Base-by-base conservation (phyloP, 2,797 vertebrate species). In the Argentina silus region DNA sequence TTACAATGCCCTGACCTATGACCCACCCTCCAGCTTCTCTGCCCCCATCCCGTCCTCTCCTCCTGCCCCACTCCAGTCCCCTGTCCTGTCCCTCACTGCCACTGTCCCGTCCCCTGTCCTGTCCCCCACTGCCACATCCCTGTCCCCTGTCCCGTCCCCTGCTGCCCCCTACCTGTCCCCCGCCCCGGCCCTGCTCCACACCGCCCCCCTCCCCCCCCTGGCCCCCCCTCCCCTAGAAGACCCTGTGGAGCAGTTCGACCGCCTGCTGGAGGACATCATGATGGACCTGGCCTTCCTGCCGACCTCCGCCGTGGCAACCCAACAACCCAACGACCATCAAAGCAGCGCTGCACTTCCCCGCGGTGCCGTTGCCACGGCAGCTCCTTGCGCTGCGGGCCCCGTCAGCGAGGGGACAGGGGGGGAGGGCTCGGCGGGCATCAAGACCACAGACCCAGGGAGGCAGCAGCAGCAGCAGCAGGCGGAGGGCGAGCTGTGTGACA, bases 191-290 rank as follows among this genome's bases (percentile, higher is more conserved):
- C 11, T 83, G 23, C 56, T 83, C 67, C 83, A 84, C 74, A 87
- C 78, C 2, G 23, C 78, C 2, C 7, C 72, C 36, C 74, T 83
- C 1, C 84, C 78, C 48, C 53, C 74, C 9, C 15, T 17, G 0
- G n/a, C 48, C 0, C 56, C 77, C 8, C 53, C 74, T 2, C 65
- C 67, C 53, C 68, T 21, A 0, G 81, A 74, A 6, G 79, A 83
- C n/a, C 79, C 85, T 6, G 44, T 72, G 0, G 87, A 90, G 73
- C 81, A 83, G 8, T 77, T 93, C 0, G 91, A 93, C 3, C 72
- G 65, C 43, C 75, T 94, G 0, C 77, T 93, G 72, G 90, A 93
- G 76, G 92, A 94, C 53, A 81, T 93, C 65, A 88, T 93, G 86
- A 87, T 83, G 61, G 87, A 82, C 15, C 86, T 93, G 0, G 68